Base-by-base conservation (phyloP, 2,888 invertebrate species). In the Drosophila macrospina region DNA sequence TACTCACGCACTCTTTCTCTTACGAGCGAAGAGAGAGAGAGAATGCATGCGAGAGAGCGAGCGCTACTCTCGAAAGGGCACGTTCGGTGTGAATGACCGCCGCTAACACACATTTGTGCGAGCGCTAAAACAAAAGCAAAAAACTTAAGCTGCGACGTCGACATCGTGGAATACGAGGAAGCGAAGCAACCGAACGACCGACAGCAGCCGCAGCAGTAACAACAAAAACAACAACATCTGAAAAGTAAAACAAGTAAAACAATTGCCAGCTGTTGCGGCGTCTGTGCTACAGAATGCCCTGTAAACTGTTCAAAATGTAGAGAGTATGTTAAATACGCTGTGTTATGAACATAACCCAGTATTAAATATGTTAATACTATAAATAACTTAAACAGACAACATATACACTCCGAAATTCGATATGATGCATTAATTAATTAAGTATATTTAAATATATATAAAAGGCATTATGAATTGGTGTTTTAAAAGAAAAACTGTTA, bases 11-110 rank as follows among this genome's bases (percentile, higher is more conserved):
- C 65, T 74, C 63, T 37, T 68, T 63, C 77, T 66, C 74, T 74
- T 71, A 44, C 28, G 37, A 36, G 20, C 55, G 15, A 44, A 59
- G 52, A 48, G 44, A 42, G 50, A 15, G 55, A 34, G 36, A 39
- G 63, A 57, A 48, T 34, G 15, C 52, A 30, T 34, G 52, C 10
- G 32, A 37, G 69, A 48, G 63, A 48, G 61, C 65, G 51, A 60
- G 67, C 64, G 74, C 70, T 74, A 74, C 75, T 80, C 80, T 77
- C 80, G 69, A 89, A 89, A 90, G 90, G 90, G 90, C 90, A 90
- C 86, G 90, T 89, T 90, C 86, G 74, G 83, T 87, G 90, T 91
- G 90, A 90, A 90, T 90, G 91, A 90, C 91, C 90, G 91, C 89
- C 75, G 89, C 91, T 90, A 90, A 90, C 90, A 90, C 90, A 90